Percentiles rank a stretch among this genome's conserved stretches.
These are phyloP conservation scores for Campylomormyrus tamandua DNA, from an alignment of 2,113 vertebrate genomes.

Conservation along the genomic window DNA sequence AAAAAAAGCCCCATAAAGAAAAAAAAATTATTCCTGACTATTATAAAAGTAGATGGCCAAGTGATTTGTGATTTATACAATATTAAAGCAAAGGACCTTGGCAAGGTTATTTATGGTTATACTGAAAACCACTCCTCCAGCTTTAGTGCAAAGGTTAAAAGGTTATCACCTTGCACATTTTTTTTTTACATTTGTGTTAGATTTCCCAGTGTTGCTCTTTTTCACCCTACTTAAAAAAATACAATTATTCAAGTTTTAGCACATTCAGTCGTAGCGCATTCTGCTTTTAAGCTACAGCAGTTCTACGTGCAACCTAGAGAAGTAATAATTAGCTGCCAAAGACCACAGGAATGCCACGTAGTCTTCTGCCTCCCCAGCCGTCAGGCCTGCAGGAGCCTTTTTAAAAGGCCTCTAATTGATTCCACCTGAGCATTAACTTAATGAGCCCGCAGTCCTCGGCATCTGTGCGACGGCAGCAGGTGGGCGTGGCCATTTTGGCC, in stretches of 20 bases:
- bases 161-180: not conserved
- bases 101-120: not conserved
- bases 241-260: not conserved
- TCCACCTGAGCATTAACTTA: conserved; percentile 9
- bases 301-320: not conserved
- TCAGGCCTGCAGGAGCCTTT: not conserved
- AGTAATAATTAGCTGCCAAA: not conserved
- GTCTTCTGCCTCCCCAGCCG: not conserved
- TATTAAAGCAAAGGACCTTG: not conserved
- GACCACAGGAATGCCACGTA: not conserved
- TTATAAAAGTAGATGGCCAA: not conserved
- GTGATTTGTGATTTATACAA: not conserved
- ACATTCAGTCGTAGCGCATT: not conserved
- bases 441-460: not conserved
- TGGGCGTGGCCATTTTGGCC: not conserved
- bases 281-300: not conserved
- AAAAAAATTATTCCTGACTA: not conserved
- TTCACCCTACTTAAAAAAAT: not conserved
- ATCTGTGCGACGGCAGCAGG: not conserved
- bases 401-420: not conserved
- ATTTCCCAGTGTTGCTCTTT: not conserved
- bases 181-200: not conserved
- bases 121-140: not conserved
- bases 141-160: not conserved
- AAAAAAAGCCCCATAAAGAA: not conserved